Base-by-base conservation (phyloP, 2,797 vertebrate species). In the Lutjanus campechanus region DNA sequence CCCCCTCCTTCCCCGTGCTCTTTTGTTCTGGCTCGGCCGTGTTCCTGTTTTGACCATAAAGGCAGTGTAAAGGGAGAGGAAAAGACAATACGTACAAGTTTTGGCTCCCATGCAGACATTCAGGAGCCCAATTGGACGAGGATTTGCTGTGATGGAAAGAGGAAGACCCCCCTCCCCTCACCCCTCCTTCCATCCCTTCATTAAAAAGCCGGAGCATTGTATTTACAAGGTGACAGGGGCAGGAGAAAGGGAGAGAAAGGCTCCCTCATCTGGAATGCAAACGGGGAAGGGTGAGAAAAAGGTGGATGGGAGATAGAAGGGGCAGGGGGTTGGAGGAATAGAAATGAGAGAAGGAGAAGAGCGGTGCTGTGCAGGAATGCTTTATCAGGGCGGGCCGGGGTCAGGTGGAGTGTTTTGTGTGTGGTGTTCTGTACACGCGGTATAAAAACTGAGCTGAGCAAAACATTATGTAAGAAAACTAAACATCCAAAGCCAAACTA, bases 31-130 rank as follows among this genome's bases (percentile, higher is more conserved):
- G 59, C 73, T 72, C 65, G 25, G 40, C 55, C 46, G 53, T 86
- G 75, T 93, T 94, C 93, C 93, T 94, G 93, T 94, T 94, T 93
- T 90, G 84, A 84, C 41, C 80, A 59, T 73, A 40, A 69, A 84
- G 54, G 60, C 54, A 7, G 56, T 8, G 54, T 61, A 61, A 47
- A 76, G 71, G 65, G 51, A 81, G 66, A 85, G 82, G 72, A 86
- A 86, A 89, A 87, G 51, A 88, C 79, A 90, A 87, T 77, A 85
- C 50, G 17, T 50, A 55, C 62, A 44, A 76, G 65, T 61, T 69
- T 60, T 75, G 49, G 76, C 77, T 41, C 70, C 62, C 49, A 69
- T 62, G 73, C 82, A 91, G 88, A 92, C 90, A 72, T 70, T 50
- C 46, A 74, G 90, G 89, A 91, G 85, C 88, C 84, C 54, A 40